Percentiles rank a stretch among this genome's conserved stretches.
phyloP scores from a whole-genome alignment of 2,888 invertebrate species.

The Cheilosia impressa region DNA sequence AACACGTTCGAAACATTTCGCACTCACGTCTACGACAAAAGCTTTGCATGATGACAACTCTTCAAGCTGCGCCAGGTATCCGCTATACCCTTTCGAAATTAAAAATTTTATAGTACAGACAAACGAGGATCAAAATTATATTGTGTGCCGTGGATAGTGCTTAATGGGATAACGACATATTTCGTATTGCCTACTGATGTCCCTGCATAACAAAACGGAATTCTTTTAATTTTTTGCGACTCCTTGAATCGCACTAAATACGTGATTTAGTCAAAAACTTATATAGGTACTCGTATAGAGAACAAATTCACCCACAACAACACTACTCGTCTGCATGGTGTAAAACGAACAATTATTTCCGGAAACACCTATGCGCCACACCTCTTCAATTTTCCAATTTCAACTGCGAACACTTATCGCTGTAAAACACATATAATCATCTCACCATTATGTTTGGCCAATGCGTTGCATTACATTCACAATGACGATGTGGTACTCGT shows the following conservation, averaged over 20 bases:
- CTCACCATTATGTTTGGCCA: constrained; percentile 40
- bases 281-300: not conserved
- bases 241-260: not conserved
- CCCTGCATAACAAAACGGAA: not conserved
- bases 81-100: too few species aligned
- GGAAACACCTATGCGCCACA: constrained; percentile 63
- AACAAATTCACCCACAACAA: not conserved
- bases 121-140: too few species aligned
- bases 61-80: too few species aligned
- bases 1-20: too few species aligned
- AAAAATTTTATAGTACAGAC: too few species aligned
- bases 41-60: too few species aligned
- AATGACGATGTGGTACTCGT: not conserved
- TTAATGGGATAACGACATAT: too few species aligned
- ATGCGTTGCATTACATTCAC: constrained; percentile 14
- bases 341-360: constrained; percentile 51
- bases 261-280: not conserved
- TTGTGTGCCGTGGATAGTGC: too few species aligned
- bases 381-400: constrained; percentile 59
- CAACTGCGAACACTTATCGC: constrained; percentile 50
- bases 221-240: not conserved
- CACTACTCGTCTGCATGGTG: not conserved
- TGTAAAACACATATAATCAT: constrained; percentile 51
- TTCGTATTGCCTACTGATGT: not conserved
- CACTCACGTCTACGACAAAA: too few species aligned